These are phyloP conservation scores for Ceratoteleas bidentatus DNA, from an alignment of 1,140 invertebrate genomes.

Conservation along the genomic window DNA sequence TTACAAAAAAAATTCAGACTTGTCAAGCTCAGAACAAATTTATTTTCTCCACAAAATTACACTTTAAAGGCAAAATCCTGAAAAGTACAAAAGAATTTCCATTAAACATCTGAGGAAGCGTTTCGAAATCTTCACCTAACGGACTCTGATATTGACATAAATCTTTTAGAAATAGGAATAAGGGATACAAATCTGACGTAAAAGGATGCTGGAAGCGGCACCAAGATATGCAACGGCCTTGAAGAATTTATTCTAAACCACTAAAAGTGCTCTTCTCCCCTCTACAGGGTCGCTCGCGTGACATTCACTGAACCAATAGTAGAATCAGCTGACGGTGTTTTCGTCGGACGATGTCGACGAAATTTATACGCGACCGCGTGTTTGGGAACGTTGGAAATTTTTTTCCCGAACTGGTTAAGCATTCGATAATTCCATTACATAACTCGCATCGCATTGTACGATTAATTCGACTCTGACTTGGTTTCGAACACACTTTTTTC, in stretches of 20 bases:
- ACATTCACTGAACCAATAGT: conserved; percentile 56
- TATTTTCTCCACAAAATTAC: no score
- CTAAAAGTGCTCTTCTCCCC: conserved; percentile 34
- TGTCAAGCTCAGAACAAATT: no score
- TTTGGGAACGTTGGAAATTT: conserved; percentile 7
- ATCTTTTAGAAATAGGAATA: no score
- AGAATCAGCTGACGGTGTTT: conserved; percentile 38
- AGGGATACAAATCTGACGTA: no score
- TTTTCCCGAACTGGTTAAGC: neutral
- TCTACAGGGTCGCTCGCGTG: conserved; percentile 34
- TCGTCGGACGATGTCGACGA: conserved; percentile 17
- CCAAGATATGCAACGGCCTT: conserved; percentile 18
- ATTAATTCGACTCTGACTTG: conserved; percentile 1
- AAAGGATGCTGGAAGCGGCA: conserved; percentile 2
- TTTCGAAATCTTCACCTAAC: no score
- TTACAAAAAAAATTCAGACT: no score
- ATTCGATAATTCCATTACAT: conserved; percentile 20
- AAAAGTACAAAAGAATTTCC: no score
- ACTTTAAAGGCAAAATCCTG: no score
- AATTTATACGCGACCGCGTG: conserved; percentile 1
- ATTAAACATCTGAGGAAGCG: no score
- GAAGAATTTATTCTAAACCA: conserved; percentile 37
- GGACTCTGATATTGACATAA: no score
- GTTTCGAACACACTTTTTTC: no score
- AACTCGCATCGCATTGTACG: conserved; percentile 4